Conservation (phyloP, 1,140 invertebrate genomes). For the Charaxes varanes region DNA sequence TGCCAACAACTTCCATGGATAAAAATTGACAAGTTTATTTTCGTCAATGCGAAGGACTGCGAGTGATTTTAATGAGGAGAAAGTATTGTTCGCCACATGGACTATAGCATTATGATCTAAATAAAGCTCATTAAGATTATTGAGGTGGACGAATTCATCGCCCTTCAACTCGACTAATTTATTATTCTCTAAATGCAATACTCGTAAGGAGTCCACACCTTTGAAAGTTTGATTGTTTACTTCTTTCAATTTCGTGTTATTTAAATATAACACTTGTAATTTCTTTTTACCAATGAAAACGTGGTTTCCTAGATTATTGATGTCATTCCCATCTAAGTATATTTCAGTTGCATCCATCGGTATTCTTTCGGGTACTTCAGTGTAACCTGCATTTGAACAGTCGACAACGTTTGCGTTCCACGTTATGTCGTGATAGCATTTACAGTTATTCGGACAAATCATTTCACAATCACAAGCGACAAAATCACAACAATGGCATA, state of each 20-base stretch:
- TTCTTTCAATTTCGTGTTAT: constrained; percentile 85
- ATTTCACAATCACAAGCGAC: constrained; percentile 94
- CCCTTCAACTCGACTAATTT: constrained; percentile 82
- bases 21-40: constrained; percentile 85
- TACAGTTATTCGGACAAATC: constrained; percentile 91
- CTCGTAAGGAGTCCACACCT: constrained; percentile 81
- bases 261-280: constrained; percentile 86
- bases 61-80: constrained; percentile 81
- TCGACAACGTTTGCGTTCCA: constrained; percentile 94
- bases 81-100: constrained; percentile 85
- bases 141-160: constrained; percentile 83
- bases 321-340: constrained; percentile 90
- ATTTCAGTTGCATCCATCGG: constrained; percentile 94
- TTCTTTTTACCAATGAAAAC: constrained; percentile 92
- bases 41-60: constrained; percentile 86
- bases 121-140: constrained; percentile 86
- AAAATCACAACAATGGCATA: constrained; percentile 93
- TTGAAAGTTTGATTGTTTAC: constrained; percentile 92
- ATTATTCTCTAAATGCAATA: constrained; percentile 91
- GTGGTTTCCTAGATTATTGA: constrained; percentile 86
- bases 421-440: constrained; percentile 92
- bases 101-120: constrained; percentile 86
- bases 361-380: constrained; percentile 82
- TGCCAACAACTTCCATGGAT: constrained; percentile 80
- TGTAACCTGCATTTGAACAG: constrained; percentile 85